Percentiles rank a stretch among this genome's conserved stretches.
phyloP scores from a whole-genome alignment of 37 sponge, comb jelly and placozoan genomes.

The Diacarnus erythraeanus region DNA sequence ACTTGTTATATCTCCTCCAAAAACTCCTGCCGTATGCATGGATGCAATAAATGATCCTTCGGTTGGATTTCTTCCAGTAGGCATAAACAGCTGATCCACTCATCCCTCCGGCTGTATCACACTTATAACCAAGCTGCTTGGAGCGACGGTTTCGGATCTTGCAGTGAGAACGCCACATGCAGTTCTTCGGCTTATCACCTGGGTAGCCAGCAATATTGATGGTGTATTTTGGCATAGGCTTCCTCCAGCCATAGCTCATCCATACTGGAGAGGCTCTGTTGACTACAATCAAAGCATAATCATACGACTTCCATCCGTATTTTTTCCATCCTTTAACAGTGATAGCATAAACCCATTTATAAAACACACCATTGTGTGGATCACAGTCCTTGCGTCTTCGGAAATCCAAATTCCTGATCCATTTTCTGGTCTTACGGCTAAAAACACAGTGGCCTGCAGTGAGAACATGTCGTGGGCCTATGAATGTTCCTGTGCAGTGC shows the following conservation, averaged over 20 bases:
- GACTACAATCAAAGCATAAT: slow-evolving; percentile 1
- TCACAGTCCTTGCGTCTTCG: neutral
- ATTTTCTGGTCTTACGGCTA: neutral
- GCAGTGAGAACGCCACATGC: neutral
- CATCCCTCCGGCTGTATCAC: neutral
- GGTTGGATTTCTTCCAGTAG: neutral
- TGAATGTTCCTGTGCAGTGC: neutral
- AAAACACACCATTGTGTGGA: neutral
- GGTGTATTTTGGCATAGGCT: neutral
- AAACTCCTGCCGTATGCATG: neutral
- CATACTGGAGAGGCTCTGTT: neutral
- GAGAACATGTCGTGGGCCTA: neutral
- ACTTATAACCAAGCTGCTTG: neutral
- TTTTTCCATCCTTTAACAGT: neutral
- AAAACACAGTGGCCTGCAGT: slow-evolving; percentile 4
- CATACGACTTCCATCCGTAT: neutral
- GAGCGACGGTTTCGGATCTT: neutral
- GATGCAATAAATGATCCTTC: neutral
- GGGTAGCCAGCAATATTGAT: neutral
- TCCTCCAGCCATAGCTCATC: neutral
- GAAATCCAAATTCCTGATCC: neutral
- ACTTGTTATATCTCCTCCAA: neutral
- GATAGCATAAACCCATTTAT: neutral
- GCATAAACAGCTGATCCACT: neutral
- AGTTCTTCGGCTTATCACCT: neutral